Base-by-base conservation (phyloP, 2,888 invertebrate species). In the Phrixothrix hirtus region DNA sequence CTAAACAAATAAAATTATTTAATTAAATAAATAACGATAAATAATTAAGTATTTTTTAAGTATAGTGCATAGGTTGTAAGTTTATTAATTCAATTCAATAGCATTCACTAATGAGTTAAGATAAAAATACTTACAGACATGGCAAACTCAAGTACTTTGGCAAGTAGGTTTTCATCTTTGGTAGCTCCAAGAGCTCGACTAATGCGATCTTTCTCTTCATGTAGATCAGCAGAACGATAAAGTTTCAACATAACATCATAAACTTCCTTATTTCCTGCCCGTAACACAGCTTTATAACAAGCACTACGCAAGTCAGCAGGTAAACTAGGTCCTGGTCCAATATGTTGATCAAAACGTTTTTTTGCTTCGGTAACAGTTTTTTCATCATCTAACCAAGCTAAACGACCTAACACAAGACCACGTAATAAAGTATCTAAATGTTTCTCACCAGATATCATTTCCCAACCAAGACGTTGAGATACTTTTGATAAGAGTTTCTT, bases 181-280 rank as follows among this genome's bases (percentile, higher is more conserved):
- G 91, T 85, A 30, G 89, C 85, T 25, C 95, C 96, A 45, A 96
- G 80, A 2, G 93, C 85, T 52, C 90, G 81, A 49, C 91, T 84
- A 68, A 97, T 89, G 67, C 96, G 84, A 73, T 94, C 92, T 75
- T 93, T 94, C 75, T 97, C 96, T 76, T 96, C 96, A 68, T 93
- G 92, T 61, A 95, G 78, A 77, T 95, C 95, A 3, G 91, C 85
- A 36, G 87, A 84, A 61, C 89, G 83, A 77, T 95, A 92, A 59
- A 94, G 75, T 69, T 84, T 80, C 58, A 95, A 77, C 84, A 96
- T 85, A 27, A 86, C 83, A 42, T 89, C 81, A 69, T 87, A 93
- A 9, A 86, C 85, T 9, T 78, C 75, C 55, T 83, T 83, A 70
- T 89, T 82, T 1, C 85, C 89, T 11, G 86, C 86, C 10, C 66